Percentiles rank a stretch among this genome's conserved stretches.
These are phyloP conservation scores for Cavia aperea DNA, from an alignment of 2,113 vertebrate genomes.

Conservation along the genomic window DNA sequence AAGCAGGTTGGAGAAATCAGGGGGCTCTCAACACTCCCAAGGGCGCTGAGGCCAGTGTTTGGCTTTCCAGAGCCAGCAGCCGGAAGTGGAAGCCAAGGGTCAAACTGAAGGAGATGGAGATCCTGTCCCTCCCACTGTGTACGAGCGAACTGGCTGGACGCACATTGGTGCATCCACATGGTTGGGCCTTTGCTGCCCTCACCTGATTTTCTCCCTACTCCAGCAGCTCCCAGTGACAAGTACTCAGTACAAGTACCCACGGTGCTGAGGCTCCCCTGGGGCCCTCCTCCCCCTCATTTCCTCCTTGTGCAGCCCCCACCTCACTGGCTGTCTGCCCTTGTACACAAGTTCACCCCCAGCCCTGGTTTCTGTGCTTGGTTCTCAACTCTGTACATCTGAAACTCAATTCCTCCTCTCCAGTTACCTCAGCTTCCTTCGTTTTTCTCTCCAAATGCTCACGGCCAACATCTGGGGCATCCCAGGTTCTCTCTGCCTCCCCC, in stretches of 20 bases:
- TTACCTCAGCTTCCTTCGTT: background rate
- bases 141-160: background rate
- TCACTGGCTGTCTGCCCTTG: background rate
- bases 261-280: fast-evolving
- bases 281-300: background rate
- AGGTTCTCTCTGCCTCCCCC: background rate
- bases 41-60: background rate
- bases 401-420: background rate
- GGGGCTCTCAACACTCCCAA: background rate
- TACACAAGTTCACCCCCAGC: background rate
- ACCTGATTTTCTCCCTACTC: background rate
- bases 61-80: background rate
- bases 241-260: background rate
- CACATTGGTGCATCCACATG: background rate
- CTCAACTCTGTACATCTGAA: background rate
- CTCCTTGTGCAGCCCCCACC: background rate
- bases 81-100: background rate
- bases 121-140: background rate
- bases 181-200: background rate
- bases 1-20: background rate
- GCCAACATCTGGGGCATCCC: background rate
- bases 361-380: background rate
- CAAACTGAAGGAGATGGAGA: background rate
- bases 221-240: fast-evolving
- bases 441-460: background rate